phyloP scores from a whole-genome alignment of 2,888 invertebrate species.

The Blastobasis adustella region DNA sequence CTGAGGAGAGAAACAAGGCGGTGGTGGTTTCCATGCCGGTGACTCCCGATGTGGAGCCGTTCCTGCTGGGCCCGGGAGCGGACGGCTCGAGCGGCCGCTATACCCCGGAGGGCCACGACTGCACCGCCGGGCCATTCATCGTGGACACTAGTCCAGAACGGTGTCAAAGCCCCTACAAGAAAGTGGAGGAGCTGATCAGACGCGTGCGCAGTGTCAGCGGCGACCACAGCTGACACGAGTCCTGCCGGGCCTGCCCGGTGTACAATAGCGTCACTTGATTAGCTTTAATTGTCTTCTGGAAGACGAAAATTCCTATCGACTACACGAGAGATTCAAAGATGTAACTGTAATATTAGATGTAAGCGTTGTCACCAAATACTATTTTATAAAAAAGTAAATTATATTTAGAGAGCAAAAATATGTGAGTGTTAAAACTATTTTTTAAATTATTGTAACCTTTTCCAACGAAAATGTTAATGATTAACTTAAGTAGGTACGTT shows the following conservation, averaged over 20 bases:
- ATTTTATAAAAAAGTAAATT: too few species aligned
- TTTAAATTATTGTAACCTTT: slow-evolving; percentile 11
- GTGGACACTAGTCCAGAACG: slow-evolving; percentile 47
- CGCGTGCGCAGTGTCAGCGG: slow-evolving; percentile 56
- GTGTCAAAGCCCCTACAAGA: slow-evolving; percentile 61
- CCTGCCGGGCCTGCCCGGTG: slow-evolving; percentile 57
- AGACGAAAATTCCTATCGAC: slow-evolving; percentile 5
- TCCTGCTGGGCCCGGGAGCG: slow-evolving; percentile 37
- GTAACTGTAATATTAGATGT: neutral
- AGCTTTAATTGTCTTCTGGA: slow-evolving; percentile 8
- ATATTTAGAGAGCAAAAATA: neutral
- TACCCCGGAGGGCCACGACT: slow-evolving; percentile 55
- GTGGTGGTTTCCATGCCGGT: slow-evolving; percentile 25
- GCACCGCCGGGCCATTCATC: slow-evolving; percentile 52
- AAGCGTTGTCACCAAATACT: neutral
- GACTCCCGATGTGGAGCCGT: slow-evolving; percentile 54
- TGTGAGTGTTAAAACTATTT: slow-evolving; percentile 9
- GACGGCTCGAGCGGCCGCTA: slow-evolving; percentile 54
- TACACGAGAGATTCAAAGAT: slow-evolving; percentile 1
- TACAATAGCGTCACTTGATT: slow-evolving; percentile 38
- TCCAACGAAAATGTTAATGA: slow-evolving; percentile 13
- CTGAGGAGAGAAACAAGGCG: slow-evolving; percentile 32
- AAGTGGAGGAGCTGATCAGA: slow-evolving; percentile 58
- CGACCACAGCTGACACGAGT: slow-evolving; percentile 67
- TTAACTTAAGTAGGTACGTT: slow-evolving; percentile 7